Conservation (phyloP, 2,797 vertebrate genomes). For the Hippocampus kuda region DNA sequence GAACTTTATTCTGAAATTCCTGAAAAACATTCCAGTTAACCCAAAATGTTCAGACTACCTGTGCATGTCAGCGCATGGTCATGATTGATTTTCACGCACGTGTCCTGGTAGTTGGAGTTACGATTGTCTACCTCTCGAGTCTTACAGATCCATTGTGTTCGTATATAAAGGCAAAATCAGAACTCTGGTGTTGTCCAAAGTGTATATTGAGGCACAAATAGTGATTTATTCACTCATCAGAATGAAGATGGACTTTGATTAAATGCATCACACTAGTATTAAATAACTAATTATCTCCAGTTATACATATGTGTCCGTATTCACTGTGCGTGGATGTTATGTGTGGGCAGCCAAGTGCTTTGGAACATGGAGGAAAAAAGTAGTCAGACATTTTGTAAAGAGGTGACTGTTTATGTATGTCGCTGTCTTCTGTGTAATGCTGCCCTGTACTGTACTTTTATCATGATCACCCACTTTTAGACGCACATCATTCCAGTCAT, state of each 20-base stretch:
- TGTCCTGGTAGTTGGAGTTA: background rate
- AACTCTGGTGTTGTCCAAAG: background rate
- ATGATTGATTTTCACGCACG: background rate
- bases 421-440: conserved; percentile 57
- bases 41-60: background rate
- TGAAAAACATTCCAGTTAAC: background rate
- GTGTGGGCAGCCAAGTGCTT: conserved; percentile 5
- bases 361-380: conserved; percentile 27
- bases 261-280: background rate
- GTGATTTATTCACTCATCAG: background rate
- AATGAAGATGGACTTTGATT: background rate
- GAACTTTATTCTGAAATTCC: too few species aligned
- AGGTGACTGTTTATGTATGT: conserved; percentile 36
- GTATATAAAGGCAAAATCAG: background rate
- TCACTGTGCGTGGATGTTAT: background rate
- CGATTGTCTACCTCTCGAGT: too few species aligned
- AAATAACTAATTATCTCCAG: too few species aligned
- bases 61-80: too few species aligned
- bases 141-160: background rate
- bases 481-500: conserved; percentile 24
- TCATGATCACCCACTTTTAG: conserved; percentile 11
- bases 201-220: background rate
- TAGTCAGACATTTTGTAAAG: conserved; percentile 34
- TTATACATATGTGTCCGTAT: background rate
- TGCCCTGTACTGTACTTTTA: conserved; percentile 29